Percentiles rank a stretch among this genome's conserved stretches.
Evolutionary conservation across 30 jellyfish, hydroid and myxozoan genomes (phyloP).

Genomic region (Morbakka virulenta): DNA sequence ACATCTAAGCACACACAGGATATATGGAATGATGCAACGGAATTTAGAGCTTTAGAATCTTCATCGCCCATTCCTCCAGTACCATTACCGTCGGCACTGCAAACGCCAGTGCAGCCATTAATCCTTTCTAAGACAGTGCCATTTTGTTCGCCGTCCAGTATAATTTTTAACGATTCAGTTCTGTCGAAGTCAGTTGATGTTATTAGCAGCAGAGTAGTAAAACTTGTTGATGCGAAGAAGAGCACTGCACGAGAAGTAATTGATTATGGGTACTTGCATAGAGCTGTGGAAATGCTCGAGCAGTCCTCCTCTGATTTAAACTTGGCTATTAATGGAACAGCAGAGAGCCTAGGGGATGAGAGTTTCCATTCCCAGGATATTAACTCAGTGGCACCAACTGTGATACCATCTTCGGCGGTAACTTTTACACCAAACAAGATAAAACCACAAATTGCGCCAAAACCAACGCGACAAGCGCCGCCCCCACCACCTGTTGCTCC

Average conservation of each 20-base stretch:
- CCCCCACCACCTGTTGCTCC: conserved; percentile 11
- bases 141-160: too few species aligned
- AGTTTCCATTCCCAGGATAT: conserved; percentile 41
- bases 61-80: conserved; percentile 23
- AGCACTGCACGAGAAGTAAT: neutral
- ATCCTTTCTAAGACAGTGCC: too few species aligned
- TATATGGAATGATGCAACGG: conserved; percentile 57
- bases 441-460: conserved; percentile 67
- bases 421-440: conserved; percentile 1
- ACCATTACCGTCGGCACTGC: neutral
- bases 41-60: conserved; percentile 37
- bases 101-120: too few species aligned
- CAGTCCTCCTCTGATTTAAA: neutral
- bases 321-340: neutral
- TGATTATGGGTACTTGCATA: neutral
- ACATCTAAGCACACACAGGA: neutral
- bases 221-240: neutral
- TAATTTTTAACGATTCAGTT: neutral
- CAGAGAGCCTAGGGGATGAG: neutral
- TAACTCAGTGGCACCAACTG: conserved; percentile 24
- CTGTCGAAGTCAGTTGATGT: neutral
- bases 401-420: conserved; percentile 9
- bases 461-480: conserved; percentile 16
- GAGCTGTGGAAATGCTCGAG: neutral
- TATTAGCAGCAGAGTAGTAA: neutral